These are phyloP conservation scores for Rutpela maculata DNA, from an alignment of 2,888 invertebrate species.

Conservation along the genomic window DNA sequence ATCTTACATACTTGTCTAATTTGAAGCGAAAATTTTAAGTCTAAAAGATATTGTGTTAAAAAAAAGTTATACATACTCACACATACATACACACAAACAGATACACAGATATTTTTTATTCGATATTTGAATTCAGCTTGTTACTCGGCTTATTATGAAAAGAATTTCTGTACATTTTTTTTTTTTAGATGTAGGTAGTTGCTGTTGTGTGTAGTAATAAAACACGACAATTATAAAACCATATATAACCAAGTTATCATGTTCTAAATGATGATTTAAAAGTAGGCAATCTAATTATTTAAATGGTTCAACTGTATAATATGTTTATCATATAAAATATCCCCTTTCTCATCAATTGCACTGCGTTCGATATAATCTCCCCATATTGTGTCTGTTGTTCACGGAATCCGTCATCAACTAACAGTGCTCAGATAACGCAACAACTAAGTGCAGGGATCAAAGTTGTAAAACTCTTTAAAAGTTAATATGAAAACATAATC, in stretches of 20 bases:
- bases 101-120: too few relatives aligned
- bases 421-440: conserved; percentile 15
- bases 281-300: conserved; percentile 13
- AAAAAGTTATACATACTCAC: too few relatives aligned
- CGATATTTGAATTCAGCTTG: too few relatives aligned
- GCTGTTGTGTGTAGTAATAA: too few relatives aligned
- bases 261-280: conserved; percentile 2
- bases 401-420: conserved; percentile 15
- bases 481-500: conserved; percentile 32
- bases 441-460: conserved; percentile 23
- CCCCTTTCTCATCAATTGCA: conserved; percentile 29
- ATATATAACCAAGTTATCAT: not conserved
- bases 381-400: conserved; percentile 31
- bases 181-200: too few relatives aligned
- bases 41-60: too few relatives aligned
- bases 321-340: conserved; percentile 24
- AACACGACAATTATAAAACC: not conserved
- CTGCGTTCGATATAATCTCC: conserved; percentile 26
- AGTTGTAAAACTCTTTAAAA: conserved; percentile 27
- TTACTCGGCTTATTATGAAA: too few relatives aligned
- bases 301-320: conserved; percentile 14
- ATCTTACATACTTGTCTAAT: too few relatives aligned
- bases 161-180: too few relatives aligned
- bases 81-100: too few relatives aligned
- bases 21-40: too few relatives aligned